These are phyloP conservation scores for Capromys pilorides DNA, from an alignment of 2,797 vertebrate genomes.

Conservation along the genomic window DNA sequence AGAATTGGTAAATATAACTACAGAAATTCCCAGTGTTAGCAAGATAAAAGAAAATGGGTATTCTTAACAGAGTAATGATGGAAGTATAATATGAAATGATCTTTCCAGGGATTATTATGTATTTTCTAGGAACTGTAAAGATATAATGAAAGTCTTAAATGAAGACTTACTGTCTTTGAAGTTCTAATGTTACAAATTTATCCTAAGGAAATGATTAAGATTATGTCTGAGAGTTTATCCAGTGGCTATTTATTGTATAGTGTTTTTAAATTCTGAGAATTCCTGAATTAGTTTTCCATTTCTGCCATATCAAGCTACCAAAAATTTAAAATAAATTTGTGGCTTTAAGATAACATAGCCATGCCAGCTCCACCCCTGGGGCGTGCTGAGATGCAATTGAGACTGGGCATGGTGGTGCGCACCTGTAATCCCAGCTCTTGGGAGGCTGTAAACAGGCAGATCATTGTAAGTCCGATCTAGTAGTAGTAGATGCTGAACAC, in stretches of 20 bases:
- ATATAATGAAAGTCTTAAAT: neutral
- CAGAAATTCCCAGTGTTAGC: neutral
- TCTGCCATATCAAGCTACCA: neutral
- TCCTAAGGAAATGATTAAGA: neutral
- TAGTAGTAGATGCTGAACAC: too few species aligned
- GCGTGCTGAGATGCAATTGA: too few species aligned
- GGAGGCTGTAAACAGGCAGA: too few species aligned
- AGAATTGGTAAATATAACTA: neutral
- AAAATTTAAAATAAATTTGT: neutral
- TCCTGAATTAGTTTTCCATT: slow-evolving; percentile 24
- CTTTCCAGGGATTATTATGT: neutral
- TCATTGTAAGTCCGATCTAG: too few species aligned
- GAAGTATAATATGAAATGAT: neutral
- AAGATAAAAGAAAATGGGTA: neutral
- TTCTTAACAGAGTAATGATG: neutral
- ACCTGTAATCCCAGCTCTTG: too few species aligned
- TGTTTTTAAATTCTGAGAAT: neutral
- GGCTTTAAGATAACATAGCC: neutral
- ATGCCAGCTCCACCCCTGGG: too few species aligned
- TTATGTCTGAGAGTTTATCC: neutral
- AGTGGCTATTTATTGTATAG: neutral
- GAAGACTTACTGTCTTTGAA: neutral
- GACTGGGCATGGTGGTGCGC: too few species aligned
- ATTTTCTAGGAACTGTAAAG: neutral
- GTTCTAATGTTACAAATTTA: slow-evolving; percentile 17